A percentile compares a stretch with the other conserved stretches of the same genome.
phyloP scores from a whole-genome alignment of 1,140 invertebrate species.

The Diorhabda sublineata region DNA sequence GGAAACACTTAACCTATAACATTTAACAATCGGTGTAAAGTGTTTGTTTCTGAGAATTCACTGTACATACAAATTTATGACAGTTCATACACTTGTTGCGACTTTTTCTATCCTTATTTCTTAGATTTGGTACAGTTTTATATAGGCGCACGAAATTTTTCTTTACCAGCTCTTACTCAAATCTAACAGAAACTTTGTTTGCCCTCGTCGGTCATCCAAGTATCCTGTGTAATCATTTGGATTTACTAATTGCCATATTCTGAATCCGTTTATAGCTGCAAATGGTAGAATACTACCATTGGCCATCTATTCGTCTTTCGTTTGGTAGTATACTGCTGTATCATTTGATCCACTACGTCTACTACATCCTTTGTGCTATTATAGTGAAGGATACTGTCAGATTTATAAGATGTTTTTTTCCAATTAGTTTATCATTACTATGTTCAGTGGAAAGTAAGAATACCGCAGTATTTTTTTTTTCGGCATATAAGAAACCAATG shows the following conservation, averaged over 20 bases:
- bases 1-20: too few species aligned
- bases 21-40: too few species aligned
- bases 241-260: not conserved
- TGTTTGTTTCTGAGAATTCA: too few species aligned
- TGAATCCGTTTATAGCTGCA: not conserved
- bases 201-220: not conserved
- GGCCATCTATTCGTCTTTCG: not conserved
- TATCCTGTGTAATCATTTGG: not conserved
- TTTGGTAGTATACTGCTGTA: not conserved
- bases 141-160: not conserved
- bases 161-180: not conserved
- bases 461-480: not conserved
- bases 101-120: too few species aligned
- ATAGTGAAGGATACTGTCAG: not conserved
- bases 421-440: too few species aligned
- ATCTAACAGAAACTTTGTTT: not conserved
- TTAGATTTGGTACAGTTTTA: too few species aligned
- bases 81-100: too few species aligned
- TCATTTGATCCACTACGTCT: not conserved
- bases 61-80: too few species aligned
- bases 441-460: not conserved
- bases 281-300: not conserved
- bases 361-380: not conserved
- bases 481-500: not conserved
- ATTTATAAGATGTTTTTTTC: too few species aligned